These are phyloP conservation scores for Elephantulus edwardii DNA, from an alignment of 2,113 vertebrate species.

Conservation along the genomic window DNA sequence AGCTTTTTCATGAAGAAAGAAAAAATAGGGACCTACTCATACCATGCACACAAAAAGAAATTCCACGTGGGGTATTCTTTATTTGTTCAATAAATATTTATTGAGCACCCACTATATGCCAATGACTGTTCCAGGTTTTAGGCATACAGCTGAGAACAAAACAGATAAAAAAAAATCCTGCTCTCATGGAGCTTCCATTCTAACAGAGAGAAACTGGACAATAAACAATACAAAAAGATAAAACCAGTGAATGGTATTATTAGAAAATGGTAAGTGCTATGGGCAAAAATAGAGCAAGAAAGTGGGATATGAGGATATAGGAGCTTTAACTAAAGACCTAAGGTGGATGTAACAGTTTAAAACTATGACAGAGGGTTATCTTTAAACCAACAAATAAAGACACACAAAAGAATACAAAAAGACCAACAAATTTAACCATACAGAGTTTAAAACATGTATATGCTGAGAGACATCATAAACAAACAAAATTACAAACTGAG, in stretches of 20 bases:
- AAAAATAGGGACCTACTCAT: background rate
- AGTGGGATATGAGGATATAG: accelerated
- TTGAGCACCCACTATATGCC: conserved; percentile 33
- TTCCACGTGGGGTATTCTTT: conserved; percentile 51
- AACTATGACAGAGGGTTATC: background rate
- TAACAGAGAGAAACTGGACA: background rate
- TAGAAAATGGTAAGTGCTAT: background rate
- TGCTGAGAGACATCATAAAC: background rate
- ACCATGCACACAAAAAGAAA: conserved; percentile 37
- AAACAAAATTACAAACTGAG: background rate
- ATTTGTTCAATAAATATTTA: conserved; percentile 67
- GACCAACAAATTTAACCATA: background rate
- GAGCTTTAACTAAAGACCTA: background rate
- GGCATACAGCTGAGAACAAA: conserved; percentile 27
- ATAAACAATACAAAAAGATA: background rate
- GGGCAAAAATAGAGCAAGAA: background rate
- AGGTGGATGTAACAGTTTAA: background rate
- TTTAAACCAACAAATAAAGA: conserved; percentile 24
- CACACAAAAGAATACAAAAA: background rate
- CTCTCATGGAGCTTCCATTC: conserved; percentile 61
- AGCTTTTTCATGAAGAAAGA: background rate
- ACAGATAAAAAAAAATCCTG: conserved; percentile 16
- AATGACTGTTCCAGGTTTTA: background rate
- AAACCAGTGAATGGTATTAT: background rate
- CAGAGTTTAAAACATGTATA: background rate